Percentiles rank a stretch among this genome's conserved stretches.
Evolutionary conservation across 2,113 vertebrate species (phyloP).

Genomic region (Myotis yumanensis): DNA sequence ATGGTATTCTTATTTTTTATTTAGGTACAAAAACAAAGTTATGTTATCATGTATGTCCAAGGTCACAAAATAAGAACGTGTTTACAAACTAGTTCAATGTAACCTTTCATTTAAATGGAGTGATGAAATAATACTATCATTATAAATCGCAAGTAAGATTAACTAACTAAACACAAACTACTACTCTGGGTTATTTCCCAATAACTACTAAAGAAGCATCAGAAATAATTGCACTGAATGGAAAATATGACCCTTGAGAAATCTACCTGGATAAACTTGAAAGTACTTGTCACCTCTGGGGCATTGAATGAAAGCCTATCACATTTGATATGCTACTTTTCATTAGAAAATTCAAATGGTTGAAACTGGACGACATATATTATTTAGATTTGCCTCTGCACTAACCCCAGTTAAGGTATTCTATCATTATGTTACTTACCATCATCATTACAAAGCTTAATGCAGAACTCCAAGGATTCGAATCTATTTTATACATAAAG

Average conservation of each 20-base stretch:
- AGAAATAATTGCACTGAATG: slow-evolving; percentile 35
- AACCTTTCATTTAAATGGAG: slow-evolving; percentile 28
- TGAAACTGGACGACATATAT: slow-evolving; percentile 32
- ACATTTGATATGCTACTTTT: slow-evolving; percentile 44
- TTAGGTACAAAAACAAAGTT: slow-evolving; percentile 28
- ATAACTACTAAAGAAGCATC: slow-evolving; percentile 38
- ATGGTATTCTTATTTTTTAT: not conserved
- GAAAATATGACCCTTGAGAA: slow-evolving; percentile 47
- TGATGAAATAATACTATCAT: slow-evolving; percentile 20
- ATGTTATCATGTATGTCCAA: not conserved
- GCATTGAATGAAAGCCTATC: slow-evolving; percentile 35
- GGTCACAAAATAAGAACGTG: not conserved
- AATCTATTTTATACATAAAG: slow-evolving; percentile 22
- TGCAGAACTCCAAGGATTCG: not conserved
- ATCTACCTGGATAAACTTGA: slow-evolving; percentile 17
- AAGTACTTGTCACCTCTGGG: slow-evolving; percentile 2
- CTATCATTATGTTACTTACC: not conserved
- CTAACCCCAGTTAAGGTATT: not conserved
- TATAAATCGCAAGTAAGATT: slow-evolving; percentile 40
- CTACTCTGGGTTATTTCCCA: slow-evolving; percentile 37
- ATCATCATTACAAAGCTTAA: slow-evolving; percentile 27
- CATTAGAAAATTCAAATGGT: slow-evolving; percentile 54
- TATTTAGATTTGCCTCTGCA: slow-evolving; percentile 57
- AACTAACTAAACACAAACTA: slow-evolving; percentile 32
- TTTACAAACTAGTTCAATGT: slow-evolving; percentile 6